These are phyloP conservation scores for Diceros bicornis DNA, from an alignment of 2,797 vertebrate genomes.

Conservation along the genomic window DNA sequence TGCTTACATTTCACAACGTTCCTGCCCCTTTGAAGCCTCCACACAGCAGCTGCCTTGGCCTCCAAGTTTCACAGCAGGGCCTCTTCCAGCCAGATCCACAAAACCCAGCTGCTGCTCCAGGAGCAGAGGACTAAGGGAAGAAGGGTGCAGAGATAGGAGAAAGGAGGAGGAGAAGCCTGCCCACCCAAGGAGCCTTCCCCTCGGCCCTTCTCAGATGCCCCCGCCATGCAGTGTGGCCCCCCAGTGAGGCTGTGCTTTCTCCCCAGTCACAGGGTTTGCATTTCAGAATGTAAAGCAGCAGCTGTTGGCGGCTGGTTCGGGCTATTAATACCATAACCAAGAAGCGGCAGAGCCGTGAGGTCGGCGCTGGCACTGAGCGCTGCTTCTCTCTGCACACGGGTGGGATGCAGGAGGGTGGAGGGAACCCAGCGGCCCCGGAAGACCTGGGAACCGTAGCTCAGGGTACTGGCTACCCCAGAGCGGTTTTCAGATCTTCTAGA, in stretches of 20 bases:
- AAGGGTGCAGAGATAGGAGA: neutral
- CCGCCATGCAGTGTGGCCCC: neutral
- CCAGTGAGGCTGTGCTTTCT: neutral
- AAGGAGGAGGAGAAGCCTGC: neutral
- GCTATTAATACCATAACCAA: conserved; percentile 3
- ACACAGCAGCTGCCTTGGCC: neutral
- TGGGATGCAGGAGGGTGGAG: neutral
- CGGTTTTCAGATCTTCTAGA: neutral
- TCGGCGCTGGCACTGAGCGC: neutral
- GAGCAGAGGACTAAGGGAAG: neutral
- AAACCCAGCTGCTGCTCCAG: neutral
- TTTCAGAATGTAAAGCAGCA: neutral
- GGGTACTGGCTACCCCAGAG: neutral
- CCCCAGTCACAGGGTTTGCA: neutral
- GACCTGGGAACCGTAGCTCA: neutral
- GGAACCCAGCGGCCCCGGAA: neutral
- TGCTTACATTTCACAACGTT: neutral
- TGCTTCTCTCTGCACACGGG: neutral
- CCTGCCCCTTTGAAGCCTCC: neutral
- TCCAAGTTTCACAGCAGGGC: neutral
- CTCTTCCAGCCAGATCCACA: neutral
- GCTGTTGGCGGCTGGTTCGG: neutral
- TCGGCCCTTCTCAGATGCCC: neutral
- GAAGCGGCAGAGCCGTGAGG: neutral
- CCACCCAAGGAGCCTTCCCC: neutral